Base-by-base conservation (phyloP, 2,888 invertebrate genomes). In the Callinectes sapidus region DNA sequence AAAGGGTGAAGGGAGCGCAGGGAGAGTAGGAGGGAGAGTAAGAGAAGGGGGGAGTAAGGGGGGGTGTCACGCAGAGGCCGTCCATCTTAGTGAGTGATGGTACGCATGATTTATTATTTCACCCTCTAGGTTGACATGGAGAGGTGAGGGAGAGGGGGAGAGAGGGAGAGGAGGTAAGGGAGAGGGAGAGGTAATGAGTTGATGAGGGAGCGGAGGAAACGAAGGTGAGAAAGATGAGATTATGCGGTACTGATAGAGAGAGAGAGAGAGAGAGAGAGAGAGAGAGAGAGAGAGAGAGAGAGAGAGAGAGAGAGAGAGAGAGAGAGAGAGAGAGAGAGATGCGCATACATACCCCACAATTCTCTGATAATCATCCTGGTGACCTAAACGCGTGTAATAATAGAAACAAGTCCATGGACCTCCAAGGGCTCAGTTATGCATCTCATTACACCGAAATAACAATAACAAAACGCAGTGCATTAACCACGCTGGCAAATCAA, bases 91-190 rank as follows among this genome's bases (percentile, higher is more conserved):
- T 81, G 81, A 81, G 81, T 81, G 81, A 81, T 81, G 81, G 81
- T 81, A 32, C 35, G 3, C 35, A 81, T 35, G 81, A 81, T 81
- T 81, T 81, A 81, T 81, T 81, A 81, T 81, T 81, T 81, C 81
- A 81, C 81, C 81, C 81, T 81, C 81, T 81, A 81, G 81, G 81
- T 81, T 81, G 81, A 81, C 81, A 81, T 18, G 87, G 48, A 54
- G 48, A 18, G 55, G 28, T 0, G 87, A 18, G n/a, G 28, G n/a
- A 2, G 28, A 28, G 54, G 13, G 16, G 23, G 55, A 28, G 54
- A 28, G 87, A n/a, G 23, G 54, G 42, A 8, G 54, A 10, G 42
- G 87, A 23, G 18, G 54, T n/a, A 6, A 32, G 23, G 54, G 13
- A 23, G 48, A 87, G 87, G n/a, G 87, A 87, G 54, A 54, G 48